Evolutionary conservation across 2,888 invertebrate species (phyloP).

Genomic region (Xylophagus ater): DNA sequence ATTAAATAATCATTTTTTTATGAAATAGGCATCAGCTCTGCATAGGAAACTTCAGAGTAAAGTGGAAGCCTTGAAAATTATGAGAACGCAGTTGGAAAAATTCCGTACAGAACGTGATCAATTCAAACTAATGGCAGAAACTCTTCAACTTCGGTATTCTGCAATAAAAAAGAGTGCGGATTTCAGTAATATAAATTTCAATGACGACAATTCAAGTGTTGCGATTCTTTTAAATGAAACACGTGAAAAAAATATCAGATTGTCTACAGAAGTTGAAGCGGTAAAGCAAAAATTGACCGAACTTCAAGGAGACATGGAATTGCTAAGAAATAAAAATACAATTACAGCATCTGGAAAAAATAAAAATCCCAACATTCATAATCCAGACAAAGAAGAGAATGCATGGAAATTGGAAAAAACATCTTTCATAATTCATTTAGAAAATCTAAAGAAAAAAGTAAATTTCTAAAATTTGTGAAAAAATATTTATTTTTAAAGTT

Average conservation of each 20-base stretch:
- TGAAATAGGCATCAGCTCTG: slow-evolving; percentile 47
- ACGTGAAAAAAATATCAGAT: slow-evolving; percentile 47
- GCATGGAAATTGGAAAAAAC: slow-evolving; percentile 36
- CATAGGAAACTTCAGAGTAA: slow-evolving; percentile 70
- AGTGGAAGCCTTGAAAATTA: slow-evolving; percentile 66
- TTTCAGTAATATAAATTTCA: slow-evolving; percentile 27
- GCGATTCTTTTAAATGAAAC: slow-evolving; percentile 48
- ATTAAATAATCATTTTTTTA: slow-evolving; percentile 17
- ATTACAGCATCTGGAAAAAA: slow-evolving; percentile 11
- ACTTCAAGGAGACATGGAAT: slow-evolving; percentile 56
- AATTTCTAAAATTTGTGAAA: not conserved
- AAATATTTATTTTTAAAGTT: not conserved
- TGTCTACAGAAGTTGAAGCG: slow-evolving; percentile 50
- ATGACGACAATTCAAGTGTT: slow-evolving; percentile 38
- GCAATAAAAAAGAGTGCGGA: slow-evolving; percentile 39
- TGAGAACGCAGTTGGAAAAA: slow-evolving; percentile 65
- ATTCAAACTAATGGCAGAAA: slow-evolving; percentile 69
- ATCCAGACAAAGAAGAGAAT: slow-evolving; percentile 23
- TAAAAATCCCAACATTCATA: not conserved
- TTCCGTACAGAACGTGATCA: slow-evolving; percentile 69
- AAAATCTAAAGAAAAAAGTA: slow-evolving; percentile 33
- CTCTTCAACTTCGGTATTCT: slow-evolving; percentile 49
- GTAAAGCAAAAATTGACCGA: slow-evolving; percentile 60
- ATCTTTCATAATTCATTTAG: slow-evolving; percentile 35
- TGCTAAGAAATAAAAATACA: slow-evolving; percentile 41